Percentiles rank a stretch among this genome's conserved stretches.
Conservation (phyloP, 2,113 vertebrate species). For the Microcebus lehilahytsara region DNA sequence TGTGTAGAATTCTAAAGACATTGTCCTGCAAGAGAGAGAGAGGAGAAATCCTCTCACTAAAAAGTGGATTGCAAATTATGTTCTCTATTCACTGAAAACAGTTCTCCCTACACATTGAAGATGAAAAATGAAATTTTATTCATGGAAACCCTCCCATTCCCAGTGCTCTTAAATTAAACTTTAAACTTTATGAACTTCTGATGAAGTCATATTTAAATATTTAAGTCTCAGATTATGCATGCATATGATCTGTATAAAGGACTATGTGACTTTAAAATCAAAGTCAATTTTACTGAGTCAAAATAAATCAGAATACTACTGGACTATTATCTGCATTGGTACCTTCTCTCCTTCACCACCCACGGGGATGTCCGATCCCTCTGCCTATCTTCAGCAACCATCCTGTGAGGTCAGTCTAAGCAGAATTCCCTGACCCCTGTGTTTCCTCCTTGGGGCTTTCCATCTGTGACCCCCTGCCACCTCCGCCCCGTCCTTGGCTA, state of each 20-base stretch:
- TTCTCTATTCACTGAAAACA: not conserved
- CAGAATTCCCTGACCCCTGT: not conserved
- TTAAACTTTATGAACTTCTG: slow-evolving; percentile 20
- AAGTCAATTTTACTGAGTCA: not conserved
- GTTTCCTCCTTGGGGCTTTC: not conserved
- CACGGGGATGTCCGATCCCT: too few relatives aligned
- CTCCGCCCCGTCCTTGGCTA: not conserved
- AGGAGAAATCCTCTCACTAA: not conserved
- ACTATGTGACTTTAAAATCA: not conserved
- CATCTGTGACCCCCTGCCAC: not conserved
- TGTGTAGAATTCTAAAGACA: not conserved
- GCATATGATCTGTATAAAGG: not conserved
- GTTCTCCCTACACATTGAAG: not conserved
- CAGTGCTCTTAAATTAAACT: not conserved
- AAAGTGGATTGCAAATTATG: not conserved
- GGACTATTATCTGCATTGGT: not conserved
- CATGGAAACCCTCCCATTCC: not conserved
- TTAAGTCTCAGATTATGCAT: not conserved
- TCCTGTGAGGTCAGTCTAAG: too few relatives aligned
- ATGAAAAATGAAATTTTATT: slow-evolving; percentile 15
- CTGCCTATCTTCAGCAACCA: not conserved
- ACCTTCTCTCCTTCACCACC: too few relatives aligned
- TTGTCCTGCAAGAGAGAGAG: not conserved
- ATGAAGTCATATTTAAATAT: not conserved
- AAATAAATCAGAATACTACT: not conserved